These are phyloP conservation scores for Holcopasites calliopsidis DNA, from an alignment of 1,140 invertebrate species.

Conservation along the genomic window DNA sequence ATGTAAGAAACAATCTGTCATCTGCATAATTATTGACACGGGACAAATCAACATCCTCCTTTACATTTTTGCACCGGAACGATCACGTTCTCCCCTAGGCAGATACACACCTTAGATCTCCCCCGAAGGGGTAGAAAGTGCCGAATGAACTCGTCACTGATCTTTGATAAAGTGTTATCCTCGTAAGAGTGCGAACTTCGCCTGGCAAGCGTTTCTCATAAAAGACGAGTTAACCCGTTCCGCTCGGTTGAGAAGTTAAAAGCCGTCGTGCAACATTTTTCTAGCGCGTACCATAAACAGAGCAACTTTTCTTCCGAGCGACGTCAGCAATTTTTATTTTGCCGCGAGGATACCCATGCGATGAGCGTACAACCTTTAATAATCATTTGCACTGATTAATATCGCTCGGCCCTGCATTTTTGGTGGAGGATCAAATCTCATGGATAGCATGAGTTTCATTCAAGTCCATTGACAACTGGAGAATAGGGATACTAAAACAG, in stretches of 20 bases:
- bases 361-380: slow-evolving; percentile 1
- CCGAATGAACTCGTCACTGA: slow-evolving; percentile 27
- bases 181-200: slow-evolving; percentile 35
- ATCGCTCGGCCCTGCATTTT: neutral
- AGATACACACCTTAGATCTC: neutral
- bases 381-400: neutral
- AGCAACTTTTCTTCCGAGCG: slow-evolving; percentile 15
- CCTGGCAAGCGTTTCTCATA: slow-evolving; percentile 16
- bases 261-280: slow-evolving; percentile 44
- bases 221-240: slow-evolving; percentile 27
- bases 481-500: no score
- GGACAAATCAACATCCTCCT: neutral
- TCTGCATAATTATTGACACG: neutral
- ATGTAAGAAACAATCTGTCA: neutral
- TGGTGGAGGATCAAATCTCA: neutral
- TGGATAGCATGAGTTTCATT: neutral
- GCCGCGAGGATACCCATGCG: no score
- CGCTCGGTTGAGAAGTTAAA: slow-evolving; percentile 28
- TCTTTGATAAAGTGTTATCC: slow-evolving; percentile 30
- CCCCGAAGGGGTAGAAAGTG: neutral
- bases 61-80: neutral
- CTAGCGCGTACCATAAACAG: slow-evolving; percentile 19
- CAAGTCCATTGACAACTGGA: no score
- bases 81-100: neutral
- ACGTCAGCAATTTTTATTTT: neutral